These are phyloP conservation scores for Botrylloides violaceus DNA, from an alignment of 23 tunicate species.

Conservation along the genomic window DNA sequence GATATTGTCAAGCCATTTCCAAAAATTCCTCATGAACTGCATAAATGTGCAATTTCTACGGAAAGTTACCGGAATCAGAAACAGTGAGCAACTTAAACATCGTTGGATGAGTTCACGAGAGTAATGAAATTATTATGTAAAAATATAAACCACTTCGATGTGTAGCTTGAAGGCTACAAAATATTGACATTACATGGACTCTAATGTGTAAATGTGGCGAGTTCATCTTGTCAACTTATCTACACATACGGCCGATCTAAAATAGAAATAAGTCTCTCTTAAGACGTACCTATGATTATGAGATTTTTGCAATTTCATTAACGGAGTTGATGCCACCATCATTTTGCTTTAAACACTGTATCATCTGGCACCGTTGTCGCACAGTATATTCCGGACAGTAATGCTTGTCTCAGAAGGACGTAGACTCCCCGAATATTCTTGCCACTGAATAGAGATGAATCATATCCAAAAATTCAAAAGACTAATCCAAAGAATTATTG, in stretches of 20 bases:
- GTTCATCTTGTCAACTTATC: too few species aligned
- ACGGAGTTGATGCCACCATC: conserved; percentile 22
- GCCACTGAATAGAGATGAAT: neutral
- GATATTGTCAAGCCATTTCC: neutral
- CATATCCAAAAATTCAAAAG: neutral
- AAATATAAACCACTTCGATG: too few species aligned
- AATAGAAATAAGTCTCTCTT: too few species aligned
- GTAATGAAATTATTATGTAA: too few species aligned
- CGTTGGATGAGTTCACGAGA: too few species aligned
- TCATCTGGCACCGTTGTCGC: neutral
- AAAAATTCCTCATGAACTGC: neutral
- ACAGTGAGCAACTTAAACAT: too few species aligned
- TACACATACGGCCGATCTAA: too few species aligned
- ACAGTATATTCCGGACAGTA: neutral
- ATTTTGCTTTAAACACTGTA: conserved; percentile 12
- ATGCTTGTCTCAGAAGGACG: neutral
- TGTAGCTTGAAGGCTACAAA: neutral
- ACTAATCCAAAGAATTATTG: neutral
- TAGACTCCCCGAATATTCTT: neutral
- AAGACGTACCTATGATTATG: neutral
- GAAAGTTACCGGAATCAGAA: neutral
- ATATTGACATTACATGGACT: neutral
- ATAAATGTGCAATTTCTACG: neutral
- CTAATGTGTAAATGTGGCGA: too few species aligned
- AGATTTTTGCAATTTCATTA: conserved; percentile 8